Base-by-base conservation (phyloP, 2,113 vertebrate genomes). In the Orcinus orca region DNA sequence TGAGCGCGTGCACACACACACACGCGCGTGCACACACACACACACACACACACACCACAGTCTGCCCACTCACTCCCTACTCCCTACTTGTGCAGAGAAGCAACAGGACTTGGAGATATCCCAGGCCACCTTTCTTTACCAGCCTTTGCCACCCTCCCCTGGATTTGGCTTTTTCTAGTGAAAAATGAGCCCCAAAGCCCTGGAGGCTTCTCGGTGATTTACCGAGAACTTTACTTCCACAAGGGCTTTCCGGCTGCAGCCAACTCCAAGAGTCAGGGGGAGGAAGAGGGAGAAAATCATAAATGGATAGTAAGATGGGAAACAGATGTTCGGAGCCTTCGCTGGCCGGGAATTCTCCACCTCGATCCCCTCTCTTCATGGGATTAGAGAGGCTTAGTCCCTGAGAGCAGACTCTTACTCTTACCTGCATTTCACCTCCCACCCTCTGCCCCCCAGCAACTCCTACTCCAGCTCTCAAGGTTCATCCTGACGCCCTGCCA, bases 281-380 rank as follows among this genome's bases (percentile, higher is more conserved):
- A 94, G 74, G 73, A 67, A 95, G 96, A 90, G 55, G 84, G 70
- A 80, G 94, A 94, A 85, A 76, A 96, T 74, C 80, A 86, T 31
- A 50, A 97, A 88, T 70, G 97, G 95, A 95, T 38, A 96, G 92
- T 84, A 31, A 6, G 98, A 99, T 98, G 99, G 98, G 98, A 99
- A 99, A 97, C 99, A 99, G 99, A 99, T 99, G 99, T 99, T 97
- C 76, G 74, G 44, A 71, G 63, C 3, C 65, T 81, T 96, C 62
- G 1, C 47, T 25, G 76, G 47, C 60, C 94, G 68, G 91, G 87
- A 95, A 68, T 50, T 88, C 86, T 93, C 81, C 86, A 62, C 58
- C 47, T 41, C 4, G 3, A 67, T 31, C 90, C 41, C 76, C 76
- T 90, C 38, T 55, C 38, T 85, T 44, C n/a, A 5, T 17, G 77